Conservation (phyloP, 2,113 vertebrate genomes). For the Miniopterus natalensis region DNA sequence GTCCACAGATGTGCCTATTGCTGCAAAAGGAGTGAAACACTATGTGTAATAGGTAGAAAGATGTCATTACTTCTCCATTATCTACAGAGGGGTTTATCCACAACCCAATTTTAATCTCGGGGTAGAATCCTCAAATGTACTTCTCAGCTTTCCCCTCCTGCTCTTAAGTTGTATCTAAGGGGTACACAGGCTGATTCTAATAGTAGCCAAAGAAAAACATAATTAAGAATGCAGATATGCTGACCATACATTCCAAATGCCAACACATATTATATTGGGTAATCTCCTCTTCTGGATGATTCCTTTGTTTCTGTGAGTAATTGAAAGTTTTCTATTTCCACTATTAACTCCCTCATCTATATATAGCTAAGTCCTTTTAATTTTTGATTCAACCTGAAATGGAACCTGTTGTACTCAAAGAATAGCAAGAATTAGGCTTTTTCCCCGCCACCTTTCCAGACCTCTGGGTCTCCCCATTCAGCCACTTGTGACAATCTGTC, state of each 20-base stretch:
- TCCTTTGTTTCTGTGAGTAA: constrained; percentile 40
- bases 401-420: constrained; percentile 6
- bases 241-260: not conserved
- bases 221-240: constrained; percentile 7
- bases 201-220: not conserved
- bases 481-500: constrained; percentile 61
- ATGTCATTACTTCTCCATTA: not conserved
- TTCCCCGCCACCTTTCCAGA: constrained; percentile 44
- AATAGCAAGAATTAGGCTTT: constrained; percentile 26
- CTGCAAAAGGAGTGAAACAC: constrained; percentile 44
- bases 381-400: constrained; percentile 53
- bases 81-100: constrained; percentile 22
- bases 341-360: not conserved
- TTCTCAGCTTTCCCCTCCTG: not conserved
- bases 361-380: constrained; percentile 6
- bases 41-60: not conserved
- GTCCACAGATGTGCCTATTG: not conserved
- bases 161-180: not conserved
- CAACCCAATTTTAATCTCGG: constrained; percentile 33
- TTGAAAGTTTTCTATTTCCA: constrained; percentile 41
- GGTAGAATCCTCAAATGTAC: not conserved
- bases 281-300: constrained; percentile 16
- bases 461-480: constrained; percentile 56
- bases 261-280: not conserved
- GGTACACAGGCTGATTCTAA: not conserved